A percentile compares a stretch with the other conserved stretches of the same genome.
These are phyloP conservation scores for Polyergus mexicanus DNA, from an alignment of 1,140 invertebrate species.

Conservation along the genomic window DNA sequence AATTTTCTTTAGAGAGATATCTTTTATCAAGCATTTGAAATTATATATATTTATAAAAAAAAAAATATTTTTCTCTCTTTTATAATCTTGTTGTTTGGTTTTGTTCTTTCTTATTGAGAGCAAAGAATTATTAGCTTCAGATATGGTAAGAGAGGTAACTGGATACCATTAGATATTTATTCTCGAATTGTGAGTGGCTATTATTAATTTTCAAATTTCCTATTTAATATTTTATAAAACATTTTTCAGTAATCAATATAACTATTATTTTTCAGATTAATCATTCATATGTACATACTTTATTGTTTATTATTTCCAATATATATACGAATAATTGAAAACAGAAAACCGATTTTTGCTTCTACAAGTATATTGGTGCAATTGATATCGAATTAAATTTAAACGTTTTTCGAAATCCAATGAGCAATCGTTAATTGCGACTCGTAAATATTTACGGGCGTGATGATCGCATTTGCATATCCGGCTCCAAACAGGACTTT, in stretches of 20 bases:
- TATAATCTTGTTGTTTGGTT: background rate
- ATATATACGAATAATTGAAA: background rate
- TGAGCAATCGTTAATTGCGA: slow-evolving; percentile 29
- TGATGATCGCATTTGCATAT: slow-evolving; percentile 46
- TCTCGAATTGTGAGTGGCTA: background rate
- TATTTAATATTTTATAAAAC: background rate
- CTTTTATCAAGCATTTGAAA: background rate
- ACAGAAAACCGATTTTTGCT: background rate
- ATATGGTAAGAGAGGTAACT: background rate
- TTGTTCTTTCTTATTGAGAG: background rate
- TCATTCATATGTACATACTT: background rate
- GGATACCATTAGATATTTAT: background rate
- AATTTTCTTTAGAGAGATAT: no score
- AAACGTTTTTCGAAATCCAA: slow-evolving; percentile 43
- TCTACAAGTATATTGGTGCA: background rate
- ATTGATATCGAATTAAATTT: slow-evolving; percentile 42
- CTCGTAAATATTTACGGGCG: slow-evolving; percentile 51
- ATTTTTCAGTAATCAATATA: background rate
- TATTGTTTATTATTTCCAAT: background rate
- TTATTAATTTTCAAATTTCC: background rate
- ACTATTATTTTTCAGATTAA: background rate
- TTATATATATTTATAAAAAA: background rate
- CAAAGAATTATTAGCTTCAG: background rate
- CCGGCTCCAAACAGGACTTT: slow-evolving; percentile 15
- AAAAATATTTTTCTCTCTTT: background rate